A percentile compares a stretch with the other conserved stretches of the same genome.
Conservation (phyloP, 37 sponge, comb jelly and placozoan species). For the Chondrilla cf. caribensis region DNA sequence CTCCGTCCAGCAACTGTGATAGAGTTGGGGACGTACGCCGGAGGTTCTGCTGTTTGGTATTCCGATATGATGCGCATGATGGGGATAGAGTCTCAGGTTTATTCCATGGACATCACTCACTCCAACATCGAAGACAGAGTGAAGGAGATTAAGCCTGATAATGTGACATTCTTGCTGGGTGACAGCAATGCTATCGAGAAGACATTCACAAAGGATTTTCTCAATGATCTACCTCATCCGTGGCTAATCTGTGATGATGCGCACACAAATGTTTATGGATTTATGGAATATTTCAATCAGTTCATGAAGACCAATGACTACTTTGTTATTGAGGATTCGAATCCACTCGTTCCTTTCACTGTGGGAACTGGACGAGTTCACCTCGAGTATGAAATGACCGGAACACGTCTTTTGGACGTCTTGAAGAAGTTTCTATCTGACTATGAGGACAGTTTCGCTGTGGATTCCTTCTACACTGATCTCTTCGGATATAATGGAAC, state of each 20-base stretch:
- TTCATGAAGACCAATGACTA: slow-evolving; percentile 59
- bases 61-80: slow-evolving; percentile 35
- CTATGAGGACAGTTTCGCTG: not conserved
- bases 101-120: slow-evolving; percentile 52
- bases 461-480: not conserved
- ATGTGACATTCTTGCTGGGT: slow-evolving; percentile 52
- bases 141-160: slow-evolving; percentile 35
- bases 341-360: slow-evolving; percentile 16
- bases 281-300: slow-evolving; percentile 41
- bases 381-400: not conserved
- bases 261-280: slow-evolving; percentile 35
- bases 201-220: slow-evolving; percentile 28
- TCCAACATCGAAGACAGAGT: slow-evolving; percentile 29
- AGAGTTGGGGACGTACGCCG: slow-evolving; percentile 62
- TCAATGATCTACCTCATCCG: slow-evolving; percentile 42
- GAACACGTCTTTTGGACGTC: not conserved
- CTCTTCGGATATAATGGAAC: not conserved
- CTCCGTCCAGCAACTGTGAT: slow-evolving; percentile 51
- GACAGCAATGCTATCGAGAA: slow-evolving; percentile 44
- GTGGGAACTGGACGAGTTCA: not conserved
- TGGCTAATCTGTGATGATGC: slow-evolving; percentile 62
- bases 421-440: not conserved
- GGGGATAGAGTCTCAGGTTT: slow-evolving; percentile 26
- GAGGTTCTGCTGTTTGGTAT: slow-evolving; percentile 59
- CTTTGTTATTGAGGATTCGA: slow-evolving; percentile 53